Conservation (phyloP, 2,797 vertebrate species). For the Vipera latastei region DNA sequence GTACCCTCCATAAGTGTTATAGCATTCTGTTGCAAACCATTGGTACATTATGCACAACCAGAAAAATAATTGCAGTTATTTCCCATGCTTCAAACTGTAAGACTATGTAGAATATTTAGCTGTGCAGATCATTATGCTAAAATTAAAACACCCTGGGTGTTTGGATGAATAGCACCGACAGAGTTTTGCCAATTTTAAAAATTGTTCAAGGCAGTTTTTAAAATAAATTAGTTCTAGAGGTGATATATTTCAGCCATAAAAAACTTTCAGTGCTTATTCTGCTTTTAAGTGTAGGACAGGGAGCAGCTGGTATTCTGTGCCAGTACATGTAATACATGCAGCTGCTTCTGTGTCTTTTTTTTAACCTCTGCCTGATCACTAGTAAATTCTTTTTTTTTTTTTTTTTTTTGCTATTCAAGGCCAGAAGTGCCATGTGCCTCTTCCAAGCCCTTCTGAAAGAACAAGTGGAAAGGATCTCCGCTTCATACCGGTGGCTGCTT, state of each 20-base stretch:
- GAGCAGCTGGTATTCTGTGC: conserved; percentile 46
- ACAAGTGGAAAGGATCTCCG: conserved; percentile 54
- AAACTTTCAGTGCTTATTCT: conserved; percentile 56
- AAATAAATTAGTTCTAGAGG: conserved; percentile 57
- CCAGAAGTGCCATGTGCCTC: conserved; percentile 43
- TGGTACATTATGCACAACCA: conserved; percentile 34
- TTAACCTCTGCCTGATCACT: conserved; percentile 43
- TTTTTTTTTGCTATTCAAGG: conserved; percentile 53
- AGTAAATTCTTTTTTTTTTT: conserved; percentile 60
- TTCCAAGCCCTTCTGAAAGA: conserved; percentile 41
- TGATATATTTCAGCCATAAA: conserved; percentile 65
- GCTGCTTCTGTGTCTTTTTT: conserved; percentile 40
- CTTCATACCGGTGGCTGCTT: conserved; percentile 51
- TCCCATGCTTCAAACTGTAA: conserved; percentile 36
- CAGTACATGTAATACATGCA: conserved; percentile 29
- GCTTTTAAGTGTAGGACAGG: conserved; percentile 32
- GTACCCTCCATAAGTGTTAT: neutral
- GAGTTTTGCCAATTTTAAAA: conserved; percentile 63
- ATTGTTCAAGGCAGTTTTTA: conserved; percentile 59
- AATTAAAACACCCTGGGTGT: conserved; percentile 49
- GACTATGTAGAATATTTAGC: neutral
- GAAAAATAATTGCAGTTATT: conserved; percentile 19
- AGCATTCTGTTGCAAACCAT: neutral
- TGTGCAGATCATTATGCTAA: conserved; percentile 56
- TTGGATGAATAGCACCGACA: conserved; percentile 61